Percentiles rank a stretch among this genome's conserved stretches.
These are phyloP conservation scores for Orestias chungarensis DNA, from an alignment of 2,797 vertebrate genomes.

Conservation along the genomic window DNA sequence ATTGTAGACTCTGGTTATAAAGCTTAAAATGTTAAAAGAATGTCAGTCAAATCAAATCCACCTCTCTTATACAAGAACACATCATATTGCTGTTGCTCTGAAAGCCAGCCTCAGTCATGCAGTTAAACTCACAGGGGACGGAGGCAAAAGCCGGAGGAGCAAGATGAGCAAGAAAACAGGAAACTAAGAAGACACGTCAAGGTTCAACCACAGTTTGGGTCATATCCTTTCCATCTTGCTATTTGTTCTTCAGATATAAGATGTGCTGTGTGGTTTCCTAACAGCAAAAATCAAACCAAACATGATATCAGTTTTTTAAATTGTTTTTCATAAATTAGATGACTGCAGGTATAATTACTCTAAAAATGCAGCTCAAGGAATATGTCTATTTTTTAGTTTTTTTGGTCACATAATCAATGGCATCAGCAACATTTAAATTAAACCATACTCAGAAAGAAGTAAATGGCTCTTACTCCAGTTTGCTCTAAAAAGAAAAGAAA, in stretches of 20 bases:
- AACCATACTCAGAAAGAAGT: slow-evolving; percentile 13
- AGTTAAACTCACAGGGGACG: slow-evolving; percentile 19
- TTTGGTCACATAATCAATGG: too few relatives aligned
- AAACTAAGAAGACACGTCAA: slow-evolving; percentile 50
- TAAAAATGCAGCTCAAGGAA: slow-evolving; percentile 10
- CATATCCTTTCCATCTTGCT: slow-evolving; percentile 61
- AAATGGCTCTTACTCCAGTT: background rate
- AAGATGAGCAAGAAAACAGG: slow-evolving; percentile 63
- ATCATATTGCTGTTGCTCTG: background rate
- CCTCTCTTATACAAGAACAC: background rate
- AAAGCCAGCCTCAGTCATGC: background rate
- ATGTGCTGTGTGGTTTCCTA: slow-evolving; percentile 1
- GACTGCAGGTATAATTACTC: slow-evolving; percentile 11
- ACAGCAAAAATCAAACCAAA: background rate
- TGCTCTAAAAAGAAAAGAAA: slow-evolving; percentile 26
- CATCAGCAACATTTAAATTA: slow-evolving; percentile 23
- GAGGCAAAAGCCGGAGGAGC: slow-evolving; percentile 19
- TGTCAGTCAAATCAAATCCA: background rate
- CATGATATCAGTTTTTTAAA: slow-evolving; percentile 1
- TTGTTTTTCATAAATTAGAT: background rate
- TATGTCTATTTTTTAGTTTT: too few relatives aligned
- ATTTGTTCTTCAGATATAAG: slow-evolving; percentile 21
- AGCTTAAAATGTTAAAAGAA: background rate
- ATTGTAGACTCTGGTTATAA: background rate
- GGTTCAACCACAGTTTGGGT: slow-evolving; percentile 60